These are phyloP conservation scores for Rhyzopertha dominica DNA, from an alignment of 1,140 invertebrate species.

Conservation along the genomic window DNA sequence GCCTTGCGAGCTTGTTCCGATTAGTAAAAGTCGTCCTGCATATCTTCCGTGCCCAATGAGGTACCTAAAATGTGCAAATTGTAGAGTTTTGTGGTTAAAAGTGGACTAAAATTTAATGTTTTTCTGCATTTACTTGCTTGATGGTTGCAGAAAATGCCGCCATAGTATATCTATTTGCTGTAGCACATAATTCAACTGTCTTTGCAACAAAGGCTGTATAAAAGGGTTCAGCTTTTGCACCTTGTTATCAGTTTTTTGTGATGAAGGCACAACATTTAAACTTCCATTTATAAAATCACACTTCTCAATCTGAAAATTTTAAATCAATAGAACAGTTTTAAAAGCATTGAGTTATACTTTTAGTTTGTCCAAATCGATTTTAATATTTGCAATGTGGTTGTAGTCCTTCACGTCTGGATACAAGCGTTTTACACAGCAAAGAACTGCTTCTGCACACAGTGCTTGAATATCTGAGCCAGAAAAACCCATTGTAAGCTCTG, in stretches of 20 bases:
- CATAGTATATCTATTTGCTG: constrained; percentile 29
- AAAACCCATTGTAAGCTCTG: constrained; percentile 74
- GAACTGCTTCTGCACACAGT: constrained; percentile 78
- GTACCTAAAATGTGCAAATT: constrained; percentile 33
- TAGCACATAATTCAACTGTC: constrained; percentile 33
- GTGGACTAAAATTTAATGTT: too few species aligned
- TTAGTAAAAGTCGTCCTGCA: constrained; percentile 57
- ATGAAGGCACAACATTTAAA: constrained; percentile 59
- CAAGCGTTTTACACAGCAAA: constrained; percentile 70
- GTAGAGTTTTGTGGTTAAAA: constrained; percentile 4
- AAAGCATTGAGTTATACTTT: constrained; percentile 48
- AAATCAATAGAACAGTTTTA: constrained; percentile 12
- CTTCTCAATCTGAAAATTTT: constrained; percentile 49
- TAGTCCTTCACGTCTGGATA: constrained; percentile 87
- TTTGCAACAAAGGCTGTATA: constrained; percentile 32
- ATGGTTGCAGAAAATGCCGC: constrained; percentile 35
- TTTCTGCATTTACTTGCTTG: constrained; percentile 29
- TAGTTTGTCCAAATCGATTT: constrained; percentile 71
- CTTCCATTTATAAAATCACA: constrained; percentile 63
- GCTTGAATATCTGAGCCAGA: constrained; percentile 87
- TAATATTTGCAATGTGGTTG: constrained; percentile 59
- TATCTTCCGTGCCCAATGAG: constrained; percentile 44
- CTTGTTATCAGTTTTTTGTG: constrained; percentile 25
- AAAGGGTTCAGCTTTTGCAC: constrained; percentile 34
- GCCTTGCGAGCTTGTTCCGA: constrained; percentile 53